Percentiles rank a stretch among this genome's conserved stretches.
phyloP scores from a whole-genome alignment of 2,113 vertebrate genomes.

The Suricata suricatta region DNA sequence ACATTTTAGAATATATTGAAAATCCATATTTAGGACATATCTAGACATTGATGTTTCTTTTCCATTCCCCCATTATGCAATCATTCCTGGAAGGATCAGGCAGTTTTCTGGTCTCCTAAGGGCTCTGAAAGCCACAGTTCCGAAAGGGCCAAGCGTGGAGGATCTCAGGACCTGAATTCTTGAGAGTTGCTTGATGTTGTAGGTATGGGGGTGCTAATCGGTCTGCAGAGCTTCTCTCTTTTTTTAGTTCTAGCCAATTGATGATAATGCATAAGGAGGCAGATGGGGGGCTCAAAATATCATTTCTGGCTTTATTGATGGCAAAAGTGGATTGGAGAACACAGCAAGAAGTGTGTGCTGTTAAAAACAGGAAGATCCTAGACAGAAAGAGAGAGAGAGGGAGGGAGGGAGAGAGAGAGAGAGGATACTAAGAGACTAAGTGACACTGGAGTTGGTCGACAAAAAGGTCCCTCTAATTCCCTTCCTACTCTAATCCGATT shows the following conservation, averaged over 20 bases:
- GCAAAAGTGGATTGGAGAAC: background rate
- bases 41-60: slow-evolving; percentile 67
- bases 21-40: slow-evolving; percentile 57
- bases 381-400: background rate
- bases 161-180: slow-evolving; percentile 31
- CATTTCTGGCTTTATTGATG: background rate
- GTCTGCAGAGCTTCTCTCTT: accelerated
- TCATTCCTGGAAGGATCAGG: slow-evolving; percentile 69
- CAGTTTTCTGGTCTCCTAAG: slow-evolving; percentile 70
- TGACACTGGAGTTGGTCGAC: background rate
- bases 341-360: background rate
- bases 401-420: background rate
- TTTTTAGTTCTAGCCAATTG: background rate
- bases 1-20: slow-evolving; percentile 62
- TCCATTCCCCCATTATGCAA: slow-evolving; percentile 53
- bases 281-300: background rate
- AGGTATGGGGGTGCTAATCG: background rate
- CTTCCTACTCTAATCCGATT: background rate
- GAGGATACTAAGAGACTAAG: background rate
- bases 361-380: slow-evolving; percentile 32
- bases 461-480: background rate
- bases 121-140: slow-evolving; percentile 71
- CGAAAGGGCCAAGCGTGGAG: slow-evolving; percentile 67
- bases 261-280: background rate
- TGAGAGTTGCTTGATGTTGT: background rate